Evolutionary conservation across 2,888 invertebrate species (phyloP).

Genomic region (Tenthredo scrophulariae): DNA sequence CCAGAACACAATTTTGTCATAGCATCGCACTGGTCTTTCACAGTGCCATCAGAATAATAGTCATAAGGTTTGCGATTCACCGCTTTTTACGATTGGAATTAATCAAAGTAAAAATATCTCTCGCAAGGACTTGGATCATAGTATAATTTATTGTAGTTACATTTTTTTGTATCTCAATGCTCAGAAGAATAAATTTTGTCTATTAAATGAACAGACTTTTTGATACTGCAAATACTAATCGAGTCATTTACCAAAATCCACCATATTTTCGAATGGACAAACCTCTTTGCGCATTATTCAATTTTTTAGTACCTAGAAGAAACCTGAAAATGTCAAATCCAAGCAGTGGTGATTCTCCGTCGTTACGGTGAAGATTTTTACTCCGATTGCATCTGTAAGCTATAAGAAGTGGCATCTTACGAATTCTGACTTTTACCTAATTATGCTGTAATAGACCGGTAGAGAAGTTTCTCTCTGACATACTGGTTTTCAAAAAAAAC

Average conservation of each 20-base stretch:
- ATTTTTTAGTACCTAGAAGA: neutral
- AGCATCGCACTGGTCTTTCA: neutral
- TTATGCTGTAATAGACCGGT: neutral
- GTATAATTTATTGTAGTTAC: neutral
- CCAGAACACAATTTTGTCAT: too few species aligned
- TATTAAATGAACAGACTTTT: too few species aligned
- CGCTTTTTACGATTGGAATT: neutral
- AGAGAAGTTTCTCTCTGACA: neutral
- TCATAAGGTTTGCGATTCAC: too few species aligned
- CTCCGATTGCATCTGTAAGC: neutral
- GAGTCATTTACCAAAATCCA: too few species aligned
- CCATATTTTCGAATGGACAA: neutral
- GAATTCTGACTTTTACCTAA: too few species aligned
- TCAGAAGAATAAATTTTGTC: neutral
- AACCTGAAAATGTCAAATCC: neutral
- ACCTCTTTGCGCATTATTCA: neutral
- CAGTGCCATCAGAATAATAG: too few species aligned
- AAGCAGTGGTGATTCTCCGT: neutral
- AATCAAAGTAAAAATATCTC: neutral
- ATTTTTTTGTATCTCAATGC: neutral
- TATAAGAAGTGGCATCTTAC: neutral
- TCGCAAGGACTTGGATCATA: too few species aligned
- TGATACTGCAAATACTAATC: too few species aligned
- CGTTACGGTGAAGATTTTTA: neutral
- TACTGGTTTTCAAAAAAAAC: too few species aligned